Base-by-base conservation (phyloP, 2,888 invertebrate species). In the Frankliniella intonsa region DNA sequence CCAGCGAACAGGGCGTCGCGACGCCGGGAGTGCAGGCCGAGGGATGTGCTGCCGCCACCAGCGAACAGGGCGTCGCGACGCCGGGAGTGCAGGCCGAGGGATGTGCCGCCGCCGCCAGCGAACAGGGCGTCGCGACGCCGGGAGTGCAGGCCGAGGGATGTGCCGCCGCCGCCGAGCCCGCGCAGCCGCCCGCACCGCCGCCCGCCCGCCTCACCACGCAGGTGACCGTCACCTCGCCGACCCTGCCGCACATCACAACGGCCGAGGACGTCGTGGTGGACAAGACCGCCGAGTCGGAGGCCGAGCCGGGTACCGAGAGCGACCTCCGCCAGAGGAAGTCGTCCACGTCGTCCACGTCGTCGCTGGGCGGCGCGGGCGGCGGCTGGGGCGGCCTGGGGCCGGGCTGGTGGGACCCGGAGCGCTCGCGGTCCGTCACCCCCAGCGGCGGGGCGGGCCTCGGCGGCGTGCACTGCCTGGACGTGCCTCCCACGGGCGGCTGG, bases 381-480 rank as follows among this genome's bases (percentile, higher is more conserved):
- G 25, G 22, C 22, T 76, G 69, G 69, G 69, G 62, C 7, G 55
- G 69, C 69, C 69, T 69, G 22, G 69, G 69, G 10, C 9, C 69
- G 69, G 22, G 22, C 69, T 76, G 69, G 69, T 76, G 69, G 69
- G 69, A 84, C 38, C 38, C 38, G 80, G 84, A 83, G 51, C 65
- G 84, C 17, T 76, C 69, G 25, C 69, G 69, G 22, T 76, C 69
- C 10, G 69, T 76, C 2, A 76, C 69, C 69, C 69, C 69, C 69
- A 76, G 69, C 69, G 69, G 69, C 69, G 69, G 69, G 25, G 69
- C 1, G 25, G 22, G 69, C 69, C 22, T 76, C 22, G 11, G 22
- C 69, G 69, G 69, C 22, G 69, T 76, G 89, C 91, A 22, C 90
- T 91, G 80, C 91, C 91, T 27, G 89, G 90, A 76, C 90, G 90